Evolutionary conservation across 1,140 invertebrate genomes (phyloP), one percentile per base, ranked within the genome.

Genomic region (Anastrepha obliqua): DNA sequence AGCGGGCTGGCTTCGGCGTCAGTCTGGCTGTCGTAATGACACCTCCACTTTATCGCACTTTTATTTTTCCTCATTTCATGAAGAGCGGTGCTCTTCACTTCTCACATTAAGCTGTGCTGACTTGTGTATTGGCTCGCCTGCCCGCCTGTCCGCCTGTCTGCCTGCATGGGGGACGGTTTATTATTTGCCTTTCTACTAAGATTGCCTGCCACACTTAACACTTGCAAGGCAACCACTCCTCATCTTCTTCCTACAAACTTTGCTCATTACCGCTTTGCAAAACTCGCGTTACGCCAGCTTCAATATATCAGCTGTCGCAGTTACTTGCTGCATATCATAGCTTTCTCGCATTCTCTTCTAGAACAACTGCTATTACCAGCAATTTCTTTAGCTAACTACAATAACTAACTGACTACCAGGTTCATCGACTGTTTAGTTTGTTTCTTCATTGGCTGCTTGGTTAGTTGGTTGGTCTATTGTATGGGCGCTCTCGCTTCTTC

Each of bases 391-490:
- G 42, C 74, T 81, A 55, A 81, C 74, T 29, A 29, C 29, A 29
- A 29, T 51, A 58, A 29, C 74, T 81, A 55, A 81, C 74, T 58
- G 15, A 17, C 67, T 44, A 55, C n/a, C 74, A 29, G 74, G 74
- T 81, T 81, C 74, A 81, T 81, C 47, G 74, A 81, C 74, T 81
- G 74, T 55, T 81, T 20, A 81, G 17, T 81, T n/a, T 17, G 44
- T 74, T 74, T 11, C 15, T 74, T 74, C 44, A 47, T 74, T 15
- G 42, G 15, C 15, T 47, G 42, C 42, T 39, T 29, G 20, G n/a
- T 67, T 67, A 20, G 64, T 39, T 39, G n/a, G n/a, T 20, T 29
- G 7, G 1, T 3, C n/a, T 20, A 67, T 62, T 62, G 60, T n/a
- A 62, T 15, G n/a, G 9, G 8, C 60, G 13, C 60, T 15, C 60